phyloP scores from a whole-genome alignment of 1,140 invertebrate genomes.

The Tetramorium parvispinum region DNA sequence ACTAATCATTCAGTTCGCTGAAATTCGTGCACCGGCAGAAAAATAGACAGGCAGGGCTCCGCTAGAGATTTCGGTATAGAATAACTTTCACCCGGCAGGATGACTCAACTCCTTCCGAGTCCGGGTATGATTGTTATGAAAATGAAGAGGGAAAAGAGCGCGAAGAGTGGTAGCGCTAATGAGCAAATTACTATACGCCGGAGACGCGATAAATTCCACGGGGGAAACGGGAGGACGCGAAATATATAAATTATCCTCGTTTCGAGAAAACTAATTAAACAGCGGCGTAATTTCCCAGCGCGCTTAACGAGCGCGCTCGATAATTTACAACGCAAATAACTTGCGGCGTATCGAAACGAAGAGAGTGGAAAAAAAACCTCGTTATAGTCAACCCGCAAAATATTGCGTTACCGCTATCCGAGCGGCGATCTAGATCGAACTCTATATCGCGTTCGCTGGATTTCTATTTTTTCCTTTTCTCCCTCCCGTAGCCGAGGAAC shows the following conservation, averaged over 20 bases:
- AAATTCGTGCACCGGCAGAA: background rate
- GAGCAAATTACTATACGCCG: background rate
- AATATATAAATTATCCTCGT: background rate
- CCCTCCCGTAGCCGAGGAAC: too few relatives aligned
- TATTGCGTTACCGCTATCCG: slow-evolving; percentile 46
- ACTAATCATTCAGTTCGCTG: background rate
- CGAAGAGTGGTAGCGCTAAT: background rate
- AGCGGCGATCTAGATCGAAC: slow-evolving; percentile 28
- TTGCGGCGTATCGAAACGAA: background rate
- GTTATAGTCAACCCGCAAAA: slow-evolving; percentile 24
- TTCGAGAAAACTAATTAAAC: background rate
- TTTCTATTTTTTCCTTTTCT: slow-evolving; percentile 26
- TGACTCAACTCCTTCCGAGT: slow-evolving; percentile 48
- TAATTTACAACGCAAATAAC: background rate
- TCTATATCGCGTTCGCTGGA: background rate
- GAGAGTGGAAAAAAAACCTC: background rate
- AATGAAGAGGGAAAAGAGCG: slow-evolving; percentile 18
- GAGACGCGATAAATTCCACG: background rate
- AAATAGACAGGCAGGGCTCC: background rate
- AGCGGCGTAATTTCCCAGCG: background rate
- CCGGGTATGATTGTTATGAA: slow-evolving; percentile 1
- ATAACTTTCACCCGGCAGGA: slow-evolving; percentile 44
- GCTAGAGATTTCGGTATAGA: slow-evolving; percentile 10
- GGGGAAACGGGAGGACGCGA: background rate
- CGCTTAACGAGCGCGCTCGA: background rate